Conservation (phyloP, 2,888 invertebrate genomes). For the Eremobia ochroleuca region DNA sequence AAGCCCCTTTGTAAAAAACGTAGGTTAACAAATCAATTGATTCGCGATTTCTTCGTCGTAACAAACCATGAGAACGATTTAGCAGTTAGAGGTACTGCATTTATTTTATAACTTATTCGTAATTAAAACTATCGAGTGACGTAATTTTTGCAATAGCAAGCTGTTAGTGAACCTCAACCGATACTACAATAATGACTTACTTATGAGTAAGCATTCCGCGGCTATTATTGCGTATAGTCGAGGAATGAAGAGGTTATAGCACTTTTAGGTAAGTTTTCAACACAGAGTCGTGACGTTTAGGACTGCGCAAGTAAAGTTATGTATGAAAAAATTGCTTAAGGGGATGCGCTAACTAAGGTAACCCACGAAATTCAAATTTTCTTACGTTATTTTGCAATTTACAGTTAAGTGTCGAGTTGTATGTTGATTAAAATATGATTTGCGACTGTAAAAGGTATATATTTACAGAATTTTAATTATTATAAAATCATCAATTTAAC, state of each 20-base stretch:
- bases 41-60: not conserved
- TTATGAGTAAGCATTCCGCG: not conserved
- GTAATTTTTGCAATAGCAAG: slow-evolving; percentile 19
- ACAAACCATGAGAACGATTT: not conserved
- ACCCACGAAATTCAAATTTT: too few species aligned
- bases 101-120: slow-evolving; percentile 28
- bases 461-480: too few species aligned
- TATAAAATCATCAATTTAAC: too few species aligned
- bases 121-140: not conserved
- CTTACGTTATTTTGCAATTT: too few species aligned
- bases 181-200: slow-evolving; percentile 12
- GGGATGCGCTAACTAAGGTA: too few species aligned
- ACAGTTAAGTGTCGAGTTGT: too few species aligned
- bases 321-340: not conserved
- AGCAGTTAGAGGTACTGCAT: not conserved
- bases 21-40: not conserved
- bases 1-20: too few species aligned
- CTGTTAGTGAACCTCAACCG: slow-evolving; percentile 1
- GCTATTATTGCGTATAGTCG: not conserved
- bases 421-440: too few species aligned
- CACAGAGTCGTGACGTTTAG: not conserved
- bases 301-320: not conserved
- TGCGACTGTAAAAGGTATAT: too few species aligned
- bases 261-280: not conserved
- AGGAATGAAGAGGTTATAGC: not conserved